A percentile compares a stretch with the other conserved stretches of the same genome.
These are phyloP conservation scores for Nanorana parkeri DNA, from an alignment of 2,113 vertebrate species.

Conservation along the genomic window DNA sequence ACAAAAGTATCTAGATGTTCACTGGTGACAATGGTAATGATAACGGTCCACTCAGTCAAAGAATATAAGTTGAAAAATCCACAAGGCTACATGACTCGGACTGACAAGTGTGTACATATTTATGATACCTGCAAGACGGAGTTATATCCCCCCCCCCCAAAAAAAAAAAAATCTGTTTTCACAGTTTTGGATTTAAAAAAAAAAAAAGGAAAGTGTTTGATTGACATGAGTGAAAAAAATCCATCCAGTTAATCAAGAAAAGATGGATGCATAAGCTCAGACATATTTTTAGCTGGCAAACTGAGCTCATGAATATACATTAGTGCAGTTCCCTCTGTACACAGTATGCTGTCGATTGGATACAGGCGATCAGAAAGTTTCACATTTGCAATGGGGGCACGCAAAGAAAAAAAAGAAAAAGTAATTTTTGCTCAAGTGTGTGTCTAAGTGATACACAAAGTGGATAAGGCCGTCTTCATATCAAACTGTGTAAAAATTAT, in stretches of 20 bases:
- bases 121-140: too few species aligned
- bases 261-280: slow-evolving; percentile 30
- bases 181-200: too few species aligned
- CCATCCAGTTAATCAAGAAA: slow-evolving; percentile 37
- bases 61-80: too few species aligned
- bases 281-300: slow-evolving; percentile 48
- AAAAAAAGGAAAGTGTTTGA: background rate
- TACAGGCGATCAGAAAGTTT: slow-evolving; percentile 27
- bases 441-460: background rate
- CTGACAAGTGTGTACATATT: too few species aligned
- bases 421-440: background rate
- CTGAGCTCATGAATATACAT: slow-evolving; percentile 52
- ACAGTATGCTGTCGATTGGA: slow-evolving; percentile 31
- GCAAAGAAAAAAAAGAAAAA: slow-evolving; percentile 5
- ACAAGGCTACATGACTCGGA: too few species aligned
- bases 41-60: too few species aligned
- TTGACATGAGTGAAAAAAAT: slow-evolving; percentile 22
- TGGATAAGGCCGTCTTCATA: background rate
- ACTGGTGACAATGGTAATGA: too few species aligned
- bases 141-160: too few species aligned
- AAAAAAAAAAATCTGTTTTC: too few species aligned
- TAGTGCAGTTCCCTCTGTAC: slow-evolving; percentile 33
- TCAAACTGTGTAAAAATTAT: background rate
- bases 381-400: slow-evolving; percentile 1
- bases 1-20: too few species aligned